Percentiles rank a stretch among this genome's conserved stretches.
phyloP scores from a whole-genome alignment of 2,113 vertebrate species.

The Protobothrops flavoviridis region DNA sequence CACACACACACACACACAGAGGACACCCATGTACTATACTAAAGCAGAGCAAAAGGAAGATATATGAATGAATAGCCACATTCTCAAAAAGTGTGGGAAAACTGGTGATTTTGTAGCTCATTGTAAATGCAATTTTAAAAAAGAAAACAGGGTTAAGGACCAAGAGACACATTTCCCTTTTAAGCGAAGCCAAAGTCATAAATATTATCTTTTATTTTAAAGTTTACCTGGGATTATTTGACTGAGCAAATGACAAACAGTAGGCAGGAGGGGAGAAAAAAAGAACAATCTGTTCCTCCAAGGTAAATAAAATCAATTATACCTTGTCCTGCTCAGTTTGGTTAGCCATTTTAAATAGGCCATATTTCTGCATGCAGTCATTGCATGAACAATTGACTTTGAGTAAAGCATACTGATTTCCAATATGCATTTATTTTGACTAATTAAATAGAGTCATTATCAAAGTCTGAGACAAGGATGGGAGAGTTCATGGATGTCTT shows the following conservation, averaged over 20 bases:
- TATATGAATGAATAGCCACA: background rate
- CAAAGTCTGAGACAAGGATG: slow-evolving; percentile 1
- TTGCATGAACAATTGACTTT: slow-evolving; percentile 49
- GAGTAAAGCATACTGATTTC: slow-evolving; percentile 52
- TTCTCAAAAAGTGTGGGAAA: background rate
- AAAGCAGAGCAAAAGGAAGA: background rate
- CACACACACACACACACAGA: background rate
- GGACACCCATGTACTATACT: background rate
- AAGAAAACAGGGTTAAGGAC: slow-evolving; percentile 12
- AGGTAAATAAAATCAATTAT: slow-evolving; percentile 50
- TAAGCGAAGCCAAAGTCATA: background rate
- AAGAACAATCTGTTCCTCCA: slow-evolving; percentile 33
- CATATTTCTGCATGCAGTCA: slow-evolving; percentile 38
- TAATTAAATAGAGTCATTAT: slow-evolving; percentile 44
- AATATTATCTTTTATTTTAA: background rate
- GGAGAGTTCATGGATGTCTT: background rate
- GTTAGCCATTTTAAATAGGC: slow-evolving; percentile 49
- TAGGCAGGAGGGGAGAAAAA: background rate
- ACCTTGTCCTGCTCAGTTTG: slow-evolving; percentile 46
- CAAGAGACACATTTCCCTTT: background rate
- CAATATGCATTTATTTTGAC: slow-evolving; percentile 56
- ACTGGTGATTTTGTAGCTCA: background rate
- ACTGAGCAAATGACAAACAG: accelerated
- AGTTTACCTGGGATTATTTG: background rate
- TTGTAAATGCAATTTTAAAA: background rate